Conservation (phyloP, 2,888 invertebrate species). For the Villa cingulata region DNA sequence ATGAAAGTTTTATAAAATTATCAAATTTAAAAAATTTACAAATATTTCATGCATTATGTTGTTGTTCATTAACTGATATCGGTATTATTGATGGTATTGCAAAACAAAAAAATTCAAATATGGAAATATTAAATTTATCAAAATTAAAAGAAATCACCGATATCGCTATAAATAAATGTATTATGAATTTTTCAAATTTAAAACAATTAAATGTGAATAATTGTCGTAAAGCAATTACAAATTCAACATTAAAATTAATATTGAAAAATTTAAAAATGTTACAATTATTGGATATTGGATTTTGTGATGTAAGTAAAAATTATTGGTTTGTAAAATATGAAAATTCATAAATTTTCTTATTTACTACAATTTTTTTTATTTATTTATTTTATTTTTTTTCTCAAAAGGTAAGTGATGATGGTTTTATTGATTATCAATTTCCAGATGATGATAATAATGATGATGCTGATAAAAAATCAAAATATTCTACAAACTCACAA, state of each 20-base stretch:
- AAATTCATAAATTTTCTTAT: background rate
- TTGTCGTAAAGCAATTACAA: background rate
- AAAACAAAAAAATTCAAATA: background rate
- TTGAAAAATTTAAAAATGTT: background rate
- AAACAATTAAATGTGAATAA: background rate
- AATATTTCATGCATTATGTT: background rate
- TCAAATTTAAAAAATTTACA: background rate
- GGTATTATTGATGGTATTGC: background rate
- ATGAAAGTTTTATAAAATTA: background rate
- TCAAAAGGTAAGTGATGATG: background rate
- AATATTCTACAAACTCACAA: background rate
- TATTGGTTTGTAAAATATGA: no score
- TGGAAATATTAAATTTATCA: background rate
- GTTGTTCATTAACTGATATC: background rate
- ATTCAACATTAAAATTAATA: background rate
- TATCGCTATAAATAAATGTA: background rate
- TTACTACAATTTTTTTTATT: background rate
- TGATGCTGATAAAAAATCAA: no score
- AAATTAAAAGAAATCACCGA: background rate
- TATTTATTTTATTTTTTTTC: background rate
- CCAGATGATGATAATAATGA: background rate
- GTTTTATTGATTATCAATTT: background rate
- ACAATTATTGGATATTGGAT: background rate
- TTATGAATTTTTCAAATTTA: background rate
- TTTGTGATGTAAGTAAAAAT: background rate